phyloP scores from a whole-genome alignment of 1,140 invertebrate species.

The Drosophila saltans region DNA sequence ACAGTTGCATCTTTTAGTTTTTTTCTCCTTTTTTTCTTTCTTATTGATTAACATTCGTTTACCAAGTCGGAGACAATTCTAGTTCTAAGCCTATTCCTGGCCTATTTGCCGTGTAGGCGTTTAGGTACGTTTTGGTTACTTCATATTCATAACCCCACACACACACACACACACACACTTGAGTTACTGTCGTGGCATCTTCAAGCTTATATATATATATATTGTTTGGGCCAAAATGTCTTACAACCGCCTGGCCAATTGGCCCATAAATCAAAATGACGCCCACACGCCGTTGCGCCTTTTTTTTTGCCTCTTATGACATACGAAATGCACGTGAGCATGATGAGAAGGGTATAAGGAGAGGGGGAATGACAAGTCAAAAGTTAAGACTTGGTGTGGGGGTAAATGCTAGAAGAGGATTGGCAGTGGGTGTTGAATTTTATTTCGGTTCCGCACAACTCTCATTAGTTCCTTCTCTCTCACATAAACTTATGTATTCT shows the following conservation, averaged over 20 bases:
- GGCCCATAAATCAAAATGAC: conserved; percentile 74
- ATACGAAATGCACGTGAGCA: conserved; percentile 42
- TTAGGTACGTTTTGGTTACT: background rate
- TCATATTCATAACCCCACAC: conserved; percentile 2
- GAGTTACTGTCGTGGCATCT: conserved; percentile 31
- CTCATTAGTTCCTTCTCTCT: conserved; percentile 43
- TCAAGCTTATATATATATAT: conserved; percentile 1
- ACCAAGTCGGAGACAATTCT: conserved; percentile 12
- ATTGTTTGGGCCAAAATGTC: conserved; percentile 26
- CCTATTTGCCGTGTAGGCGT: conserved; percentile 7
- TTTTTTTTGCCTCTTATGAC: conserved; percentile 33
- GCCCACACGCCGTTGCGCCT: conserved; percentile 58
- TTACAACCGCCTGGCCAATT: conserved; percentile 55
- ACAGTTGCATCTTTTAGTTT: conserved; percentile 56
- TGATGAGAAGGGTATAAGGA: conserved; percentile 1
- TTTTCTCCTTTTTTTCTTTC: conserved; percentile 28
- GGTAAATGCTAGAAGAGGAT: conserved; percentile 20
- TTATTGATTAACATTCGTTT: conserved; percentile 68
- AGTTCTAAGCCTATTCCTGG: background rate
- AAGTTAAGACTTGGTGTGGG: conserved; percentile 1
- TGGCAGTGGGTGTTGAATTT: background rate
- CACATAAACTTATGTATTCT: conserved; percentile 34
- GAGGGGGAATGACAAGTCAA: background rate
- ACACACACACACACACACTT: background rate
- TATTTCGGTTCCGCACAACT: conserved; percentile 12